Evolutionary conservation across 2,797 vertebrate species (phyloP), one percentile per base, ranked within the genome.

Genomic region (Pseudotriccus pelzelni): DNA sequence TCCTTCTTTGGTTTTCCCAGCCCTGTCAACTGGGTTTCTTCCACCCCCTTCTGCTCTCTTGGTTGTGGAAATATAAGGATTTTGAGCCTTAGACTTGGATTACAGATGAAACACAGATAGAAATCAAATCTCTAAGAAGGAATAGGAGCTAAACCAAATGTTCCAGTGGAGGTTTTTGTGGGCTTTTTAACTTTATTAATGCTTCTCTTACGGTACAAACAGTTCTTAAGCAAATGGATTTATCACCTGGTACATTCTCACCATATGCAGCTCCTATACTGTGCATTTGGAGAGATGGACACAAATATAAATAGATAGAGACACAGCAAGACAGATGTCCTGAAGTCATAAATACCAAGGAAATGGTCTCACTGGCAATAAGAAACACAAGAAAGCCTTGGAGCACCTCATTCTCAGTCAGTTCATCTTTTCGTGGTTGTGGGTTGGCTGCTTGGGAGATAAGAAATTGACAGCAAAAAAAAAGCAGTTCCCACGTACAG

Each of bases 401-500:
- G 81, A 94, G 83, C 44, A 50, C 84, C 87, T 95, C 64, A 62
- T 81, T 94, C 87, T 73, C 86, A 94, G 87, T 90, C 86, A 89
- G 56, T 87, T 96, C 43, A 22, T 84, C 91, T 96, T 95, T 82
- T 56, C 56, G 37, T 76, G 80, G 30, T 67, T 93, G 80, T 96
- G 94, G 94, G 85, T 68, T 95, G 94, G 74, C 90, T 96, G 75
- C 75, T 66, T 82, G 67, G 84, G 56, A 93, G 68, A 67, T 70
- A 83, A 94, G 92, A 72, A 94, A 52, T 59, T 88, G 80, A 89
- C 80, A 88, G 89, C 70, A 75, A 72, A 95, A 72, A 95, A 86
- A 91, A 96, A 90, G 78, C 90, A 83, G 75, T 94, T 97, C 94
- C 94, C 91, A 96, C 55, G 1, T 87, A 86, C 41, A 88, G 90